A percentile compares a stretch with the other conserved stretches of the same genome.
These are phyloP conservation scores for Bubo blakistoni DNA, from an alignment of 2,113 vertebrate species.

Conservation along the genomic window DNA sequence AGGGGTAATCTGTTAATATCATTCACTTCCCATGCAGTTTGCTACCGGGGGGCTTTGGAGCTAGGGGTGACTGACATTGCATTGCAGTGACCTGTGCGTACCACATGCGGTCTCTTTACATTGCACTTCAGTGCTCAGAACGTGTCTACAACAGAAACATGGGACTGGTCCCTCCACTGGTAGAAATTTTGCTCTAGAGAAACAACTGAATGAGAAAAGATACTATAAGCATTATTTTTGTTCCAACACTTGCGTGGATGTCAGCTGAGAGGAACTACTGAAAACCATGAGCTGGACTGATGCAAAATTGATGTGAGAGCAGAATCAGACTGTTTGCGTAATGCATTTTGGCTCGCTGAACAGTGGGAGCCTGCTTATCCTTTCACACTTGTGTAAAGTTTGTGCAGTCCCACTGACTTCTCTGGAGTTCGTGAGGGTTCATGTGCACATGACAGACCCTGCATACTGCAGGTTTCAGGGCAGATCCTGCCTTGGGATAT, in stretches of 20 bases:
- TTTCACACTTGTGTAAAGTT: background rate
- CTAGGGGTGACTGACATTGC: background rate
- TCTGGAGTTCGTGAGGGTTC: background rate
- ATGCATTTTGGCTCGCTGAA: background rate
- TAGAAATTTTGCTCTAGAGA: background rate
- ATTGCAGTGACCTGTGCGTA: background rate
- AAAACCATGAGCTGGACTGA: slow-evolving; percentile 11
- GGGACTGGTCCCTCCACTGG: background rate
- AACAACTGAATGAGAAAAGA: background rate
- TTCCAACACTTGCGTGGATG: background rate
- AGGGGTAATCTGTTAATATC: slow-evolving; percentile 75
- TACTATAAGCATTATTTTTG: slow-evolving; percentile 5
- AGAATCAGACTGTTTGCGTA: slow-evolving; percentile 5
- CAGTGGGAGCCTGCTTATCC: background rate
- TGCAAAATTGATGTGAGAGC: slow-evolving; percentile 34
- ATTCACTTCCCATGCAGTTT: background rate
- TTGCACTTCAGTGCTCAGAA: background rate
- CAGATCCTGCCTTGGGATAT: background rate
- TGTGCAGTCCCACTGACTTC: background rate
- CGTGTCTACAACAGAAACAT: background rate
- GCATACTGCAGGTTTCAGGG: background rate
- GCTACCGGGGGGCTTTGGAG: background rate
- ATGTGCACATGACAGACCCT: background rate
- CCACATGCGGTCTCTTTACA: rapidly evolving
- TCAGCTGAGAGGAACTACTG: slow-evolving; percentile 23